A percentile compares a stretch with the other conserved stretches of the same genome.
phyloP scores from a whole-genome alignment of 2,113 vertebrate species.

The Phrynosoma blainvillii region DNA sequence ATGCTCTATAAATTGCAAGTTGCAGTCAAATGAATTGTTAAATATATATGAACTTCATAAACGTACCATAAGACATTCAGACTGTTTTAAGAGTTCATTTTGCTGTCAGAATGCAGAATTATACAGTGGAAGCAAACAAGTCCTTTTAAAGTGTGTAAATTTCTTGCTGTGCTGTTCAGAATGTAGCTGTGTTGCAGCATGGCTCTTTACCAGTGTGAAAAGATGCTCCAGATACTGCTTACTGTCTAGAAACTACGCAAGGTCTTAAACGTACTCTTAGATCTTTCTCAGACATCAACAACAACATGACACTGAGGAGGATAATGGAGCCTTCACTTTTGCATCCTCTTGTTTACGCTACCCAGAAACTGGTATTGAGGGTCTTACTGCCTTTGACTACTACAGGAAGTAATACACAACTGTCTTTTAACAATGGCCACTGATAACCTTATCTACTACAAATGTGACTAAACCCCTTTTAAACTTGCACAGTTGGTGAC shows the following conservation, averaged over 20 bases:
- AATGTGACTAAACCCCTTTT: background rate
- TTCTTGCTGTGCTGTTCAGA: too few relatives aligned
- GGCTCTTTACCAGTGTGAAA: too few relatives aligned
- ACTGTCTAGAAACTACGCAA: too few relatives aligned
- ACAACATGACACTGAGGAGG: background rate
- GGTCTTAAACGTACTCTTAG: background rate
- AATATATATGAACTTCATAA: too few relatives aligned
- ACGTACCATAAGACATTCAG: too few relatives aligned
- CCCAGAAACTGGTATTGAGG: background rate
- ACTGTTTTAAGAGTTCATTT: too few relatives aligned
- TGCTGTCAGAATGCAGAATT: too few relatives aligned
- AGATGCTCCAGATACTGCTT: background rate
- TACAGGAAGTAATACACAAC: background rate
- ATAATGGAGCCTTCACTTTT: background rate
- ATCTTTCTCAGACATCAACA: background rate
- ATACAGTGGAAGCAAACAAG: too few relatives aligned
- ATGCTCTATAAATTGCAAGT: too few relatives aligned
- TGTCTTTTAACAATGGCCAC: background rate
- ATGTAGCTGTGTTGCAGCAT: too few relatives aligned
- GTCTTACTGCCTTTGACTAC: background rate
- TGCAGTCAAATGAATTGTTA: too few relatives aligned
- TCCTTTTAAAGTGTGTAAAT: too few relatives aligned
- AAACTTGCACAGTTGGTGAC: background rate
- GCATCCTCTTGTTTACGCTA: background rate
- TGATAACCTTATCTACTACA: background rate